Percentiles rank a stretch among this genome's conserved stretches.
Conservation (phyloP, 37 sponge, comb jelly and placozoan species). For the Corticium candelabrum region DNA sequence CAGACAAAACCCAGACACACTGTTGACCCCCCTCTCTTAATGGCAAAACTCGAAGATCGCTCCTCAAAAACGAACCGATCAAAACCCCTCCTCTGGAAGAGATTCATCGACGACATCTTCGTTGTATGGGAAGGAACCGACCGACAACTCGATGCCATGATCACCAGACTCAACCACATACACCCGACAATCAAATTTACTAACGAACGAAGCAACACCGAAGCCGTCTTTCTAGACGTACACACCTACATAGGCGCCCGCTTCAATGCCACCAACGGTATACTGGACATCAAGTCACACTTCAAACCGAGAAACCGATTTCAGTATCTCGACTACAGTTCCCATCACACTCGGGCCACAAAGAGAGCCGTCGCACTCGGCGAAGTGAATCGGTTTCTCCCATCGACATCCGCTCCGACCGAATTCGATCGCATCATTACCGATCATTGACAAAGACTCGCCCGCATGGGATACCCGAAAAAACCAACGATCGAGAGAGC, state of each 20-base stretch:
- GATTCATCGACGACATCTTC: constrained; percentile 29
- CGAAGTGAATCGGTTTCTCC: constrained; percentile 9
- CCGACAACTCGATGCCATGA: neutral
- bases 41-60: constrained; percentile 14
- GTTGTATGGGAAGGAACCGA: constrained; percentile 10
- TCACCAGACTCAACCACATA: constrained; percentile 3
- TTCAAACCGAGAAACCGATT: constrained; percentile 13
- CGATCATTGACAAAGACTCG: too few species aligned
- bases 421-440: too few species aligned
- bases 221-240: constrained; percentile 9
- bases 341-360: constrained; percentile 1
- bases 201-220: constrained; percentile 1
- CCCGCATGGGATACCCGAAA: too few species aligned
- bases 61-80: neutral
- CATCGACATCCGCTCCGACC: constrained; percentile 10
- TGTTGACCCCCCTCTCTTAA: constrained; percentile 14
- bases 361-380: constrained; percentile 3
- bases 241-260: constrained; percentile 1
- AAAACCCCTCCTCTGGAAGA: constrained; percentile 6
- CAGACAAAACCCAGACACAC: constrained; percentile 6
- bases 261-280: neutral
- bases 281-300: constrained; percentile 13
- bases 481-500: too few species aligned
- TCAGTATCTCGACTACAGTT: neutral
- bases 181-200: constrained; percentile 16